Evolutionary conservation across 2,888 invertebrate species (phyloP), one percentile per base, ranked within the genome.

Genomic region (Stenichneumon culpator): DNA sequence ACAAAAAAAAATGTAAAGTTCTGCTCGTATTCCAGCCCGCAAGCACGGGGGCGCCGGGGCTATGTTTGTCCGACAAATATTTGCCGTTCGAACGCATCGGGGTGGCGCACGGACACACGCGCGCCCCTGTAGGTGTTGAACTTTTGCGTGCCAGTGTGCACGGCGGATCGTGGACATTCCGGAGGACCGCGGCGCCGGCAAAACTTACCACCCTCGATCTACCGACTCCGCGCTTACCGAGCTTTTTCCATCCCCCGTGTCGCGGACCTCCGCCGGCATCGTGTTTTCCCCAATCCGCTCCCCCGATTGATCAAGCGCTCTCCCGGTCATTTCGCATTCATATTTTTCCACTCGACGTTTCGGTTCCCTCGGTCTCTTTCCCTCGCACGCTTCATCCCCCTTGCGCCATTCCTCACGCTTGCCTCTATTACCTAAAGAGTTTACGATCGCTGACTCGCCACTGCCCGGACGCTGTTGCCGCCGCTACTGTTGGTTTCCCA

Each of bases 21-120:
- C 32, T 39, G 28, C 83, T 60, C 83, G 82, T 22, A 36, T 36
- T 39, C 60, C 11, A 65, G 50, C 52, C 52, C 9, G 19, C 28
- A 50, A 14, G 47, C 39, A 22, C 57, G 39, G 70, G 14, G 25
- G 50, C 47, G 67, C 39, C 52, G 11, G 82, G 77, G 82, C 16
- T 4, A 86, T 84, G 88, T 90, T 90, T 90, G 87, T 89, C 86
- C 87, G 87, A 86, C 86, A 87, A 89, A 88, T 90, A 88, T 90
- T 91, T 89, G 88, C 86, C 79, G 80, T 83, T 82, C 86, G 86
- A 83, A 87, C 84, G 87, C 88, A 88, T 87, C 82, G 73, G 86
- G 84, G 86, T 84, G 85, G 63, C 83, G 86, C 84, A 85, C 54
- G 22, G 25, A 32, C 22, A 6, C 28, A 1, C 28, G 22, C 22